Evolutionary conservation across 2,113 vertebrate genomes (phyloP).

Genomic region (Protomyctophum bolini): DNA sequence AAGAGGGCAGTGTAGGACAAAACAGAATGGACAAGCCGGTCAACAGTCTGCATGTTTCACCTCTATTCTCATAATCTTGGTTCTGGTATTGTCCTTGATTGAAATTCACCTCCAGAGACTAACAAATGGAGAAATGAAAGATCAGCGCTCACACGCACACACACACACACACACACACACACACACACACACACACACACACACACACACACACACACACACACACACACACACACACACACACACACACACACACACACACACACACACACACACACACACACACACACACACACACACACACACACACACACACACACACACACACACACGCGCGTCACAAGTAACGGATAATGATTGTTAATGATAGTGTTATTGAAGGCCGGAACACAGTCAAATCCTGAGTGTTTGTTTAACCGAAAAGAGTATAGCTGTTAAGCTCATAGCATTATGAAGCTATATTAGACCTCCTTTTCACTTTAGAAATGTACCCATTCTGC

Average conservation of each 20-base stretch:
- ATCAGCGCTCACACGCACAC: constrained; percentile 39
- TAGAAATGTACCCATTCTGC: no score
- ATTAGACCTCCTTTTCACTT: no score
- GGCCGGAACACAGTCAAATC: no score
- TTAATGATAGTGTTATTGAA: constrained; percentile 3
- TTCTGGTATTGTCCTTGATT: constrained; percentile 43
- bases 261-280: no score
- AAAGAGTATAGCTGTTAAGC: no score
- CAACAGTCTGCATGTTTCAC: constrained; percentile 9
- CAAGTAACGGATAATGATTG: not conserved
- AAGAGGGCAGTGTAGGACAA: constrained; percentile 63
- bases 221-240: no score
- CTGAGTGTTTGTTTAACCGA: no score
- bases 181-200: constrained; percentile 16
- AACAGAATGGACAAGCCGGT: constrained; percentile 12
- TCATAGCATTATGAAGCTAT: no score
- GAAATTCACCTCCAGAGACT: constrained; percentile 47
- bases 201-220: constrained; percentile 10
- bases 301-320: constrained; percentile 11
- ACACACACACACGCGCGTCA: not conserved
- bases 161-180: not conserved
- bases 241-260: not conserved
- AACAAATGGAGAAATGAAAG: constrained; percentile 50
- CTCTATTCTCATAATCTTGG: constrained; percentile 6
- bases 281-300: constrained; percentile 10